phyloP scores from a whole-genome alignment of 2,113 vertebrate genomes.

The Oreochromis aureus region DNA sequence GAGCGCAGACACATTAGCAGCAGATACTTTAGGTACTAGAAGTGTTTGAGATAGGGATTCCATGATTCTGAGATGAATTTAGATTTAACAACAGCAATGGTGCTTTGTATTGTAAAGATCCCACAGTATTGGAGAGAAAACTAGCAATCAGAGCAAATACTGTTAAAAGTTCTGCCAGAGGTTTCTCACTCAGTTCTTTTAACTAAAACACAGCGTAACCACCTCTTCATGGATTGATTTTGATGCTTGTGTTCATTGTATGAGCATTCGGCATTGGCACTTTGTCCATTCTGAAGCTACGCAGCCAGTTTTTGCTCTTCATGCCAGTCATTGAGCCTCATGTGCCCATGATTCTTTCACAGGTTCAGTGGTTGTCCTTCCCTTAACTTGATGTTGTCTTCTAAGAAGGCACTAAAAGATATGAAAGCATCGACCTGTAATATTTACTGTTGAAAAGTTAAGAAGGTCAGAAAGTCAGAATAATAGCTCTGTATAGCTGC shows the following conservation, averaged over 20 bases:
- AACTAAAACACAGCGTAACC: not conserved
- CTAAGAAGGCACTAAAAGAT: not conserved
- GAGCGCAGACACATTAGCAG: fast-evolving
- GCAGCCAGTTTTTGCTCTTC: not conserved
- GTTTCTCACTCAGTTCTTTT: not conserved
- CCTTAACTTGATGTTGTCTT: not conserved
- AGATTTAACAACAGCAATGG: not conserved
- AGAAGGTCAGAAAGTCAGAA: not conserved
- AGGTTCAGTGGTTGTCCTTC: not conserved
- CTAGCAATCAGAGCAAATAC: not conserved
- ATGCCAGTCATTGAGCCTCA: not conserved
- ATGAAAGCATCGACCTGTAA: not conserved
- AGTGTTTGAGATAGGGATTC: fast-evolving
- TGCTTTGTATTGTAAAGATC: fast-evolving
- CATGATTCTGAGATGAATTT: fast-evolving
- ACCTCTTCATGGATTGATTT: fast-evolving
- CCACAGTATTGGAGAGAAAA: not conserved
- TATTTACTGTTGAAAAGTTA: not conserved
- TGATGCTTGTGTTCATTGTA: not conserved
- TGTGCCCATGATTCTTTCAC: not conserved
- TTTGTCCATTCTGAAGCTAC: not conserved
- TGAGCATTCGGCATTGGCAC: fast-evolving
- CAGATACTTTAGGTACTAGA: fast-evolving
- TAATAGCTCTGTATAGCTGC: fast-evolving
- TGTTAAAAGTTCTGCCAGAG: not conserved